A percentile compares a stretch with the other conserved stretches of the same genome.
These are phyloP conservation scores for Amphipyra tragopoginis DNA, from an alignment of 2,888 invertebrate genomes.

Conservation along the genomic window DNA sequence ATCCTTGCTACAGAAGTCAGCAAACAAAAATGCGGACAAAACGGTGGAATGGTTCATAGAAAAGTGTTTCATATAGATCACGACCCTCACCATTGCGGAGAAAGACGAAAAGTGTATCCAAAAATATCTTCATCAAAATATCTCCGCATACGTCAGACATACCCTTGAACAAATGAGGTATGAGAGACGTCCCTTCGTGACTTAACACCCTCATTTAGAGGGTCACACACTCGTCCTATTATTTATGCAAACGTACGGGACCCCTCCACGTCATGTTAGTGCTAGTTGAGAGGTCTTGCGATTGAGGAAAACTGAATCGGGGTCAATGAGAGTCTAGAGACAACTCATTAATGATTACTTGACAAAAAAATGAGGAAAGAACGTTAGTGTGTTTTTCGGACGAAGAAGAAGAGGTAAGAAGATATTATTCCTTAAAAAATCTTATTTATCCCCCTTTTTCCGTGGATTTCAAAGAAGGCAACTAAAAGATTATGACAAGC, in stretches of 20 bases:
- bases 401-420: no score
- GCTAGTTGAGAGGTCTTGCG: background rate
- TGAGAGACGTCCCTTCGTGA: slow-evolving; percentile 43
- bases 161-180: slow-evolving; percentile 50
- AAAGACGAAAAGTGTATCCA: background rate
- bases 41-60: no score
- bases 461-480: no score
- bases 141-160: slow-evolving; percentile 17
- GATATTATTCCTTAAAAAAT: no score
- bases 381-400: no score
- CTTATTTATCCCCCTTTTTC: no score
- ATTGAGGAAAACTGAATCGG: slow-evolving; percentile 16
- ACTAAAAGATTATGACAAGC: no score
- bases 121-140: slow-evolving; percentile 28
- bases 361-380: no score
- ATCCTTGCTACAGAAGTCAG: no score
- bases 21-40: no score
- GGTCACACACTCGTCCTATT: slow-evolving; percentile 50
- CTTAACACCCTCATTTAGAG: slow-evolving; percentile 55
- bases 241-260: slow-evolving; percentile 55
- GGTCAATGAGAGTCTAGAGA: slow-evolving; percentile 7
- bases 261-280: slow-evolving; percentile 17
- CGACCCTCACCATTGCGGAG: background rate
- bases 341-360: background rate
- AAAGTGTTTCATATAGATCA: no score